Evolutionary conservation across 2,888 invertebrate genomes (phyloP).

Genomic region (Zaprionus obscuricornis): DNA sequence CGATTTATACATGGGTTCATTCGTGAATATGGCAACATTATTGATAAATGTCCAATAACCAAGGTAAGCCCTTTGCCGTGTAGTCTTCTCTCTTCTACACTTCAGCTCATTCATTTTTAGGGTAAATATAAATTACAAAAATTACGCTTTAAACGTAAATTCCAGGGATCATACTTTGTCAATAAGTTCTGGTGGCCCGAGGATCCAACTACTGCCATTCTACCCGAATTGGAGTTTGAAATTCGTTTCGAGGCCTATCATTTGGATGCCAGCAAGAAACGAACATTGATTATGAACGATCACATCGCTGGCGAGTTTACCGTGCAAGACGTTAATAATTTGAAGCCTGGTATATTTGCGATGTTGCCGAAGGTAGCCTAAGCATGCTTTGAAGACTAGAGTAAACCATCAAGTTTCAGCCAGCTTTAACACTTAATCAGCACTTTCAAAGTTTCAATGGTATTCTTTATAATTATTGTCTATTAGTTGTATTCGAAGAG

Average conservation of each 20-base stretch:
- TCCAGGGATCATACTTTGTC: slow-evolving; percentile 78
- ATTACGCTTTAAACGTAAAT: slow-evolving; percentile 59
- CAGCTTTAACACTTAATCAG: background rate
- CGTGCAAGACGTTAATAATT: slow-evolving; percentile 71
- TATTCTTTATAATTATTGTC: slow-evolving; percentile 45
- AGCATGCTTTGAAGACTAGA: background rate
- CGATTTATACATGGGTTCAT: slow-evolving; percentile 66
- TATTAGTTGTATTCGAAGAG: slow-evolving; percentile 24
- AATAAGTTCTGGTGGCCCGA: slow-evolving; percentile 81
- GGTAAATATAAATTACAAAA: slow-evolving; percentile 46
- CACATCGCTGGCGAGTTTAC: slow-evolving; percentile 69
- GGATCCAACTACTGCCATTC: slow-evolving; percentile 70
- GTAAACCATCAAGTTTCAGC: background rate
- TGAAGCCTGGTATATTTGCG: slow-evolving; percentile 71
- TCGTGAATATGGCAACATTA: slow-evolving; percentile 71
- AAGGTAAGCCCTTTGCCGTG: slow-evolving; percentile 58
- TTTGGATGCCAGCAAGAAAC: slow-evolving; percentile 70
- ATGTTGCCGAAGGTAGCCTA: slow-evolving; percentile 67
- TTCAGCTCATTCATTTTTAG: slow-evolving; percentile 39
- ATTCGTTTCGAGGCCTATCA: slow-evolving; percentile 58
- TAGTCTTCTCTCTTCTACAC: background rate
- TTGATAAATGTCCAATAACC: slow-evolving; percentile 76
- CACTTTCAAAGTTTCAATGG: slow-evolving; percentile 56
- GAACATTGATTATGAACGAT: slow-evolving; percentile 73
- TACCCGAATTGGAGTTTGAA: slow-evolving; percentile 78